A percentile compares a stretch with the other conserved stretches of the same genome.
These are phyloP conservation scores for Ahaetulla prasina DNA, from an alignment of 2,113 vertebrate genomes.

Conservation along the genomic window DNA sequence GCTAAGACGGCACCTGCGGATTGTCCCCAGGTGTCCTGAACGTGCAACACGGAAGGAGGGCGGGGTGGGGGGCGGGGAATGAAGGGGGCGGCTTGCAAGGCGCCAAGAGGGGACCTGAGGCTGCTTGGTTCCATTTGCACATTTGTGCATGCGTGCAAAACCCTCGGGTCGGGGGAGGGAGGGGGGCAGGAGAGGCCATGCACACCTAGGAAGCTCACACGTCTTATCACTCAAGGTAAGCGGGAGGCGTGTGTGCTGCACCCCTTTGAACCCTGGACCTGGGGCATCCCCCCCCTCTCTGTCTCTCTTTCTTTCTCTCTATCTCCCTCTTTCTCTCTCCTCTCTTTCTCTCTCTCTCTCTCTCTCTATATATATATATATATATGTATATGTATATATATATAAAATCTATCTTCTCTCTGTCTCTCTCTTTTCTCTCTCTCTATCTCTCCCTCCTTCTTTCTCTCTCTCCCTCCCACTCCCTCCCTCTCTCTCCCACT, in stretches of 20 bases:
- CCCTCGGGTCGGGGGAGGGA: neutral
- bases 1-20: neutral
- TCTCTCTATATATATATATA: no score
- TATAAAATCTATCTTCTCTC: no score
- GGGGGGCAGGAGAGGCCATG: neutral
- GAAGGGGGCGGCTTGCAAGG: neutral
- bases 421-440: no score
- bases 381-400: no score
- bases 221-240: neutral
- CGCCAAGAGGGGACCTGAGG: neutral
- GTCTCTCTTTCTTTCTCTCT: no score
- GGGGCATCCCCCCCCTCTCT: neutral
- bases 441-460: no score
- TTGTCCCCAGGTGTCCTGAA: constrained; percentile 3
- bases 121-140: no score
- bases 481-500: no score
- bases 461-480: no score
- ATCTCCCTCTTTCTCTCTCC: no score
- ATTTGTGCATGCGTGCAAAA: no score
- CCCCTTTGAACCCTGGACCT: neutral
- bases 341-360: no score
- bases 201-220: neutral
- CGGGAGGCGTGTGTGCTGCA: neutral
- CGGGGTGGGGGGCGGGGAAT: neutral
- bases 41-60: neutral